Base-by-base conservation (phyloP, 2,888 invertebrate species). In the Hylaea fasciaria region DNA sequence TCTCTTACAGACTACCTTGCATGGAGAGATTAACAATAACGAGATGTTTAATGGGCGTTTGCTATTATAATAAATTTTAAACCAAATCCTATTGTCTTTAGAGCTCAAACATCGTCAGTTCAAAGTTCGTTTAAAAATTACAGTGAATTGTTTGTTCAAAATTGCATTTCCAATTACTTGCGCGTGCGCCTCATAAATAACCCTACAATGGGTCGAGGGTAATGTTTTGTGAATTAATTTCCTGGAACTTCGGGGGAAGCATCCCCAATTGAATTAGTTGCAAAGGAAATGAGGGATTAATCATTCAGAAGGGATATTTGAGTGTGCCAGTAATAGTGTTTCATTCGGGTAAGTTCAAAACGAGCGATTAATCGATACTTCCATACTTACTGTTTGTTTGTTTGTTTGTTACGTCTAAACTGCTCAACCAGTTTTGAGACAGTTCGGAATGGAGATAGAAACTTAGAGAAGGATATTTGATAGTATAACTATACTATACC, bases 101-200 rank as follows among this genome's bases (percentile, higher is more conserved):
- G 12, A 37, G 37, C 11, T n/a, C n/a, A 37, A 41, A 10, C n/a
- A n/a, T 40, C n/a, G n/a, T 2, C 39, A n/a, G n/a, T 51, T 22
- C 5, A 41, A 35, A 44, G 8, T n/a, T 1, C n/a, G 17, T 45
- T 44, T 22, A 13, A 13, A 35, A 14, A 17, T 17, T 14, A 35
- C 17, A 22, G 10, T 39, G 13, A 50, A 32, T 50, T 50, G 35
- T 32, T 32, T n/a, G 28, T 49, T 22, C 13, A n/a, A 39, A 16
- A 49, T 4, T 37, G 37, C 37, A 37, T 37, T 12, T 37, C 35
- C 37, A 37, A 45, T 53, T 47, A 41, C 41, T 47, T 47, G 37
- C 22, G 43, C 43, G 22, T 48, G 37, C 49, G 5, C 17, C 48
- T n/a, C 47, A 48, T 56, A 55, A 55, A 55, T 55, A 56, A 43